Percentiles rank a stretch among this genome's conserved stretches.
Evolutionary conservation across 2,888 invertebrate species (phyloP).

Genomic region (Amiota mariae): DNA sequence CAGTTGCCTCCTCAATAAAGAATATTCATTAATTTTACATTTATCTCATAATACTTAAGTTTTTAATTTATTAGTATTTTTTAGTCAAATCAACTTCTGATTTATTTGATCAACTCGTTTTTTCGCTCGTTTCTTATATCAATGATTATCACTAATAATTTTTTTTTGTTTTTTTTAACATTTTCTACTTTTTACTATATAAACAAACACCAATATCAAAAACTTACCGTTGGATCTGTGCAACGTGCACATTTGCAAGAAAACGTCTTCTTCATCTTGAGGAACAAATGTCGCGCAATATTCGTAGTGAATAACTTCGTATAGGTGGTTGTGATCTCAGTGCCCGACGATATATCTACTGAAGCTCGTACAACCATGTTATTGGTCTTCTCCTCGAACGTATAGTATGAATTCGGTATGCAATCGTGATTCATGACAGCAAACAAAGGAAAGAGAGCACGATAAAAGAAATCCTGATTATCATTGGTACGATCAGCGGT

Average conservation of each 20-base stretch:
- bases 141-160: constrained; percentile 45
- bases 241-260: constrained; percentile 81
- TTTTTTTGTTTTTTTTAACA: constrained; percentile 38
- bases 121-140: too few relatives aligned
- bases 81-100: too few relatives aligned
- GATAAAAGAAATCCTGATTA: constrained; percentile 73
- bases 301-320: constrained; percentile 83
- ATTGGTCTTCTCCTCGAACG: constrained; percentile 77
- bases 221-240: constrained; percentile 79
- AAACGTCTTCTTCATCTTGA: constrained; percentile 80
- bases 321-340: constrained; percentile 81
- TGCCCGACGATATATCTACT: constrained; percentile 78
- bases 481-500: constrained; percentile 65
- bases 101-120: too few relatives aligned
- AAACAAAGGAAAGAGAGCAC: constrained; percentile 80
- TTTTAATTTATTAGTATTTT: too few relatives aligned
- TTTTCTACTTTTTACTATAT: not conserved
- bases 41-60: too few relatives aligned
- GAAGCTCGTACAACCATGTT: constrained; percentile 79
- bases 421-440: constrained; percentile 84
- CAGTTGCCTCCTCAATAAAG: too few relatives aligned
- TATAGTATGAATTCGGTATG: constrained; percentile 82
- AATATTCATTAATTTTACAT: too few relatives aligned
- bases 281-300: constrained; percentile 78
- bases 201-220: not conserved